Base-by-base conservation (phyloP, 2,113 vertebrate genomes). In the Phoxinus phoxinus region DNA sequence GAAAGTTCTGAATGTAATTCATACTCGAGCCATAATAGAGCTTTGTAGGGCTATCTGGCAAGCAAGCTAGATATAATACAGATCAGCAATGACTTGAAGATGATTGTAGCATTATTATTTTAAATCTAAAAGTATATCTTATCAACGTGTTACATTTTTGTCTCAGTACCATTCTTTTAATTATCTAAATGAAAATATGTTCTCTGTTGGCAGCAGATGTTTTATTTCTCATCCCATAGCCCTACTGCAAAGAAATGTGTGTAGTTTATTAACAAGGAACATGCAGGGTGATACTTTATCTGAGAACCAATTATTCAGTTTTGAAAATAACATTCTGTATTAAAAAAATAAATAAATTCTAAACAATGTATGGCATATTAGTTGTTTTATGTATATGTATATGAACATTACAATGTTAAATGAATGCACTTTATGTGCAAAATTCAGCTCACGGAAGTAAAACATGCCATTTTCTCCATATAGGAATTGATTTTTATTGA, bases 271-370 rank as follows among this genome's bases (percentile, higher is more conserved):
- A 32, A 23, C 6, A 27, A 6, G n/a, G 4, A 23, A 27, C 6
- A 61, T 79, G 76, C 76, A 61, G 76, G 76, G 32, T 79, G 32
- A 44, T 13, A 23, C 30, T 56, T 51, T 77, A 56, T 19, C 23
- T 35, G 74, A 35, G 17, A 30, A 30, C 48, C 27, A 58, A 56
- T 27, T 23, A 6, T 13, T 35, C 32, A 4, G 27, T 87, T 90
- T 44, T 51, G 83, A 44, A 85, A 67, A 88, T 84, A 73, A 73
- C 65, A 35, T 35, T 35, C 3, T 85, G 87, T 87, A 85, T 87
- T n/a, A 79, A 74, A 89, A 89, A 67, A 93, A 88, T 90, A 91
- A 85, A 88, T 89, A 91, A 91, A 91, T 76, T 67, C 56, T 53
- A 25, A 30, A 72, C 35, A 72, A 23, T 72, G 30, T 12, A 41